Evolutionary conservation across 1,140 invertebrate genomes (phyloP), one percentile per base, ranked within the genome.

Genomic region (Pantala flavescens): DNA sequence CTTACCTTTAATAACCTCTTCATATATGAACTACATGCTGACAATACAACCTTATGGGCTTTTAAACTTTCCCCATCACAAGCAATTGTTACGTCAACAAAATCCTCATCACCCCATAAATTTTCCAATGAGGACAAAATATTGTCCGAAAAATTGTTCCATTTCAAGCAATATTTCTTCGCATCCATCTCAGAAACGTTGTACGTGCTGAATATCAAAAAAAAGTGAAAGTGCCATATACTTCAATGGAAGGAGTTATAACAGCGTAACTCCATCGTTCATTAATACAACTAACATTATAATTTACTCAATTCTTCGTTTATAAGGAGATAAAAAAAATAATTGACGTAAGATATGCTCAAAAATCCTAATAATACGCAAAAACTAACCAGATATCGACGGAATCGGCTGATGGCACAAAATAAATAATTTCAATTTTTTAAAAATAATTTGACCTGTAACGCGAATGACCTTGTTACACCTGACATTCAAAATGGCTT

Each of bases 131-230:
- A 81, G 70, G 80, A 80, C 74, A 83, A 78, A 77, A 84, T 81
- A 76, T 82, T 84, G 70, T 80, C 80, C 72, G 81, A 79, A 77
- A 82, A 82, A 76, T 83, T 82, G 77, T 84, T 84, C 83, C 83
- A 84, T 74, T 81, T 82, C 55, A 84, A 78, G 76, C 82, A 84
- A 42, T 72, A 72, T 42, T 72, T 24, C 71, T 72, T 72, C 23
- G 23, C 71, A 19, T 42, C 71, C 23, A 42, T 72, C 71, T 14
- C 71, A 23, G 49, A 63, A 63, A 63, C 49, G 49, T 21, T 63
- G n/a, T 7, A 19, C 12, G 16, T 21, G n/a, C 49, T 63, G n/a
- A 63, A 63, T 19, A 63, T 63, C 5, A 21, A 63, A 63, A 63
- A 36, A 63, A 63, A 63, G 49, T 63, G 49, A 63, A 63, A 63